Evolutionary conservation across 2,113 vertebrate genomes (phyloP).

Genomic region (Fulmarus glacialis): DNA sequence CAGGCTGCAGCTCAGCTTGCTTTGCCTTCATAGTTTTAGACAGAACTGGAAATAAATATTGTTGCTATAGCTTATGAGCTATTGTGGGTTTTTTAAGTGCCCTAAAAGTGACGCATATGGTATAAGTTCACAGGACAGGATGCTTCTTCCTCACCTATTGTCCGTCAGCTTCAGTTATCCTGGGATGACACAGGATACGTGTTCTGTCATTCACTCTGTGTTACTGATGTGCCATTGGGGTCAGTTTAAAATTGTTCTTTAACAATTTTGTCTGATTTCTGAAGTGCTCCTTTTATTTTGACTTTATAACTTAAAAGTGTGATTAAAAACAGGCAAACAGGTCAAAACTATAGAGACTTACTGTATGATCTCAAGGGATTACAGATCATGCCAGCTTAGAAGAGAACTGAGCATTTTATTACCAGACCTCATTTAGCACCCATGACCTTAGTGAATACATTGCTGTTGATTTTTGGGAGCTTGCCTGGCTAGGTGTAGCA

Average conservation of each 20-base stretch:
- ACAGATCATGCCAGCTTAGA: neutral
- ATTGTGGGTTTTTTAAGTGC: neutral
- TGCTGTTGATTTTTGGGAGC: neutral
- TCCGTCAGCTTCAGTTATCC: neutral
- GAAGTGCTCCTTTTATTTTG: neutral
- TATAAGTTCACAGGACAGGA: neutral
- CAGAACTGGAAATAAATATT: neutral
- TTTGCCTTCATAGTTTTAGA: neutral
- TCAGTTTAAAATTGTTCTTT: neutral
- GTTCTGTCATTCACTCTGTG: neutral
- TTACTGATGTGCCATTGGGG: neutral
- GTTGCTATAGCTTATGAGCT: neutral
- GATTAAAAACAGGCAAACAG: neutral
- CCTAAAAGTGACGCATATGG: neutral
- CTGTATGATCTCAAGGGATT: neutral
- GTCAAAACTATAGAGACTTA: neutral
- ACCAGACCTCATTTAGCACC: neutral
- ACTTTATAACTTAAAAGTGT: neutral
- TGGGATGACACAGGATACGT: fast-evolving
- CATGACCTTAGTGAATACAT: neutral
- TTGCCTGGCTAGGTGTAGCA: neutral
- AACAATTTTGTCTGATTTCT: neutral
- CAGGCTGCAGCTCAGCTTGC: neutral
- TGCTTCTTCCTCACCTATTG: neutral
- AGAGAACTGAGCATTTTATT: neutral